These are phyloP conservation scores for Cephus spinipes DNA, from an alignment of 2,888 invertebrate species.

Conservation along the genomic window DNA sequence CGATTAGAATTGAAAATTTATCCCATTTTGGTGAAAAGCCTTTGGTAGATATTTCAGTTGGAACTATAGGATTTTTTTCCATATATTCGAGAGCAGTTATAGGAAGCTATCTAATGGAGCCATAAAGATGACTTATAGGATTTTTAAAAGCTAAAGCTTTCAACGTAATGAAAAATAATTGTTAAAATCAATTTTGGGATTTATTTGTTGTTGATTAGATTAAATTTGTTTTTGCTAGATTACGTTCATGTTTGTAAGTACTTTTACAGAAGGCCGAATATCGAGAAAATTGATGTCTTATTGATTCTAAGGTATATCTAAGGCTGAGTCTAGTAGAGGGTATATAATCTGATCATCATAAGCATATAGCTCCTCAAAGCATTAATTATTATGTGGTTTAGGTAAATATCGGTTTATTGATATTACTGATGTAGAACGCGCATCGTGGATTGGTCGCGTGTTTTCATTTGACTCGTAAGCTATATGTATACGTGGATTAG, in stretches of 20 bases:
- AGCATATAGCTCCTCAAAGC: neutral
- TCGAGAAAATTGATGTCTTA: neutral
- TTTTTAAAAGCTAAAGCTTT: neutral
- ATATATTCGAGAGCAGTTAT: neutral
- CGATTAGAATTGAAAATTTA: slow-evolving; percentile 12
- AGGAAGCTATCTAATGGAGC: neutral
- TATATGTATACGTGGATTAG: neutral
- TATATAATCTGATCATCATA: neutral
- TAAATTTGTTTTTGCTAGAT: neutral
- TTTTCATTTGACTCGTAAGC: neutral
- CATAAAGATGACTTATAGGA: neutral
- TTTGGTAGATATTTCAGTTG: neutral
- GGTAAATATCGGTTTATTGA: neutral
- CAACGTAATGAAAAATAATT: neutral
- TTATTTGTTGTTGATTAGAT: neutral
- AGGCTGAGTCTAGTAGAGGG: neutral
- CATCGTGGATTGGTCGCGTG: neutral
- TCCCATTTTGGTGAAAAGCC: neutral
- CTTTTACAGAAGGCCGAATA: neutral
- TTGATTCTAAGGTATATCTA: neutral
- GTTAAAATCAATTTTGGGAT: neutral
- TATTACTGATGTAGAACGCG: neutral
- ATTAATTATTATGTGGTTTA: neutral
- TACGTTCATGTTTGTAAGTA: neutral
- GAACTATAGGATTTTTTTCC: neutral